Evolutionary conservation across 2,888 invertebrate species (phyloP).

Genomic region (Schizotus pectinicornis): DNA sequence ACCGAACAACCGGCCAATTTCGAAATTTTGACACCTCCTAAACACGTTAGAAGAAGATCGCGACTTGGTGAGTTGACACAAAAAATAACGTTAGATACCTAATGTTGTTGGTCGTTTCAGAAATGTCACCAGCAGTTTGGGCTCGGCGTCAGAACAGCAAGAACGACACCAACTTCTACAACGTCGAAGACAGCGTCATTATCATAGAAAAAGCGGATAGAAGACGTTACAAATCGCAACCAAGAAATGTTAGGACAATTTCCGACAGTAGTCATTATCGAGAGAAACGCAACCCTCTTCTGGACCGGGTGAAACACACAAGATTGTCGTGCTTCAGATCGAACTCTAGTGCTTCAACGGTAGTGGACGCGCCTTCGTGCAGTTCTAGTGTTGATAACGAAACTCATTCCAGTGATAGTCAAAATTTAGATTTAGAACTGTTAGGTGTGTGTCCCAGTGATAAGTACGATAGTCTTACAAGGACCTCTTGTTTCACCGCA

Average conservation of each 20-base stretch:
- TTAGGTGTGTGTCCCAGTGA: conserved; percentile 18
- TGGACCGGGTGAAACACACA: conserved; percentile 75
- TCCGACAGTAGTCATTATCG: conserved; percentile 59
- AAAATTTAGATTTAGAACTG: conserved; percentile 25
- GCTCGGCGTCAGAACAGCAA: conserved; percentile 67
- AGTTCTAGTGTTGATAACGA: conserved; percentile 24
- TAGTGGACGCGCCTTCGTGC: conserved; percentile 51
- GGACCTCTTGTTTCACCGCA: conserved; percentile 69
- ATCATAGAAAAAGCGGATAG: conserved; percentile 66
- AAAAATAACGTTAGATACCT: conserved; percentile 19
- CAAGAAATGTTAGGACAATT: conserved; percentile 57
- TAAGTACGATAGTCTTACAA: conserved; percentile 44
- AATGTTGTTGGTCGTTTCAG: conserved; percentile 51
- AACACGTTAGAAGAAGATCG: conserved; percentile 44
- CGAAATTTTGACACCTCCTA: conserved; percentile 36
- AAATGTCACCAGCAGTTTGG: conserved; percentile 70
- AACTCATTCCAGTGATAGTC: conserved; percentile 21
- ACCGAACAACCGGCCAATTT: conserved; percentile 45
- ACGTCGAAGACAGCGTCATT: conserved; percentile 67
- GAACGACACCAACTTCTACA: conserved; percentile 72
- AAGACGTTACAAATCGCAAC: conserved; percentile 61
- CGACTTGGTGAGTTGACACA: conserved; percentile 40
- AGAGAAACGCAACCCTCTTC: conserved; percentile 72
- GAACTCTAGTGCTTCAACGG: conserved; percentile 62
- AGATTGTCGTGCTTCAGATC: conserved; percentile 72